Base-by-base conservation (phyloP, 2,888 invertebrate species). In the Thelaira solivaga region DNA sequence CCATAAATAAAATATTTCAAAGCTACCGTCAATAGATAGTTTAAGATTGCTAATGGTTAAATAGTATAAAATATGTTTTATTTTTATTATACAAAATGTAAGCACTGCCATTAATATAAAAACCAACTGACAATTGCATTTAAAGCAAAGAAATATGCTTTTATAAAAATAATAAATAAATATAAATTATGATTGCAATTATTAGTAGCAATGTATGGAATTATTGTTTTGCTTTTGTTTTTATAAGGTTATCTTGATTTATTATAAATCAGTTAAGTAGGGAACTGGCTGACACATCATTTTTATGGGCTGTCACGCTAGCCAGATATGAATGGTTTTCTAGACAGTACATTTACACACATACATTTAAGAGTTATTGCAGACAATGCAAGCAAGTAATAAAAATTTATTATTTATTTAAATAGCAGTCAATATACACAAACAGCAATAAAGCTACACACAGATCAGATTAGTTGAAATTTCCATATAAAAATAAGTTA, bases 111-210 rank as follows among this genome's bases (percentile, higher is more conserved):
- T 77, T 68, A 69, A 73, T 73, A 69, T 59, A 62, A 61, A 20
- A 43, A n/a, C 53, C 26, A 64, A 64, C 72, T 62, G 77, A 73
- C 72, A 73, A 49, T 62, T 55, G 39, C 55, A 55, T 65, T 39
- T 61, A 62, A 72, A 49, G 53, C 47, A 11, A 64, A 61, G 65
- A 39, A 59, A 13, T 10, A 74, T 80, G 34, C 10, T 49, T 22
- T 24, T 67, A 73, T 79, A 69, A 76, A 82, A 75, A 76, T 81
- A 79, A 78, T 82, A 72, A 72, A 82, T 72, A 75, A 79, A 80
- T 75, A 81, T 81, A 82, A 82, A 81, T 82, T 81, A 81, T 82
- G 80, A 81, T 81, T 81, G 82, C 81, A 82, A 81, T 82, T 82
- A 82, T 83, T 82, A 81, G 80, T 80, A 80, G 76, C 31, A 57